Evolutionary conservation across 2,888 invertebrate species (phyloP).

Genomic region (Athalia cordata): DNA sequence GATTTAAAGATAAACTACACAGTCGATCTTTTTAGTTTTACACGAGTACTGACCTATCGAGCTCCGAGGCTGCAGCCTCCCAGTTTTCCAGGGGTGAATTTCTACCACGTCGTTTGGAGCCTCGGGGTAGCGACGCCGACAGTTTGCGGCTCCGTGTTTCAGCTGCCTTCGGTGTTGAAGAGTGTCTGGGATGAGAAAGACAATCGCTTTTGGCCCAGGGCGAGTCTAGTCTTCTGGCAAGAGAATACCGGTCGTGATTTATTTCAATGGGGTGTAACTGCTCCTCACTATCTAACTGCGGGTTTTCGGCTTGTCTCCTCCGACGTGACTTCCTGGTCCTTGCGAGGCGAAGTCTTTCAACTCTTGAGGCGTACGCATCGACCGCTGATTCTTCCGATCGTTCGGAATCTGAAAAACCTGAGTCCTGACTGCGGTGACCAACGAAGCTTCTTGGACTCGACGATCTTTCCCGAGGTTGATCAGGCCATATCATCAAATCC

Average conservation of each 20-base stretch:
- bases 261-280: background rate
- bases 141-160: constrained; percentile 13
- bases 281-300: constrained; percentile 5
- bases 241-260: background rate
- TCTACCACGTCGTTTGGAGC: constrained; percentile 5
- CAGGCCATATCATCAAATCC: constrained; percentile 1
- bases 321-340: constrained; percentile 35
- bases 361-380: constrained; percentile 45
- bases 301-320: constrained; percentile 46
- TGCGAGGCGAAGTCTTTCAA: constrained; percentile 34
- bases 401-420: constrained; percentile 88
- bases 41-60: constrained; percentile 20
- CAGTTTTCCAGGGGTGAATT: background rate
- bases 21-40: background rate
- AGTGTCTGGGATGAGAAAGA: constrained; percentile 60
- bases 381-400: constrained; percentile 73
- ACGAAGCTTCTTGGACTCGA: constrained; percentile 75
- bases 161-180: constrained; percentile 64
- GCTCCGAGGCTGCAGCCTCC: background rate
- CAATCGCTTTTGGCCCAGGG: constrained; percentile 54
- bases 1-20: background rate
- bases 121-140: constrained; percentile 29
- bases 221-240: constrained; percentile 48
- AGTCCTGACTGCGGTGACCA: constrained; percentile 86
- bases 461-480: constrained; percentile 58